These are phyloP conservation scores for Melanaphis sacchari DNA, from an alignment of 1,140 invertebrate species.

Conservation along the genomic window DNA sequence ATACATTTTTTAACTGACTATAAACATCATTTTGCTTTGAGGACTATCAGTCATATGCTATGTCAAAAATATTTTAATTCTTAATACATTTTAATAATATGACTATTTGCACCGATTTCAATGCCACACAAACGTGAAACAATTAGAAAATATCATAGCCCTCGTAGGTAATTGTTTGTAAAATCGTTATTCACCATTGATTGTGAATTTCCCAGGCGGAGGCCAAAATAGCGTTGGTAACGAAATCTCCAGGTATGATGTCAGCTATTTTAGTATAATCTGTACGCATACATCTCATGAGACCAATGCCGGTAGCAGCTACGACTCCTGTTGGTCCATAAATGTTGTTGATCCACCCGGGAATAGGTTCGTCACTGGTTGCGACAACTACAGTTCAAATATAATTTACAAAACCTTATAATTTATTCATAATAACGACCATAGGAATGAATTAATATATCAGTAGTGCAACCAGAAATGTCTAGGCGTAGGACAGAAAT, in stretches of 20 bases:
- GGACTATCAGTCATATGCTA: too few relatives aligned
- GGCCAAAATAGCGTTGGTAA: constrained; percentile 78
- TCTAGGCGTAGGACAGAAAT: not conserved
- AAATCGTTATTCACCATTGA: constrained; percentile 37
- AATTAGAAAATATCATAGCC: not conserved
- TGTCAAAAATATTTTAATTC: too few relatives aligned
- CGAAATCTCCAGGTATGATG: constrained; percentile 80
- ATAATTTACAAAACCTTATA: not conserved
- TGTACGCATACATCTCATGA: constrained; percentile 71
- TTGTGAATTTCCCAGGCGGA: constrained; percentile 71
- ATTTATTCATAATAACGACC: not conserved
- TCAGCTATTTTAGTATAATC: constrained; percentile 70
- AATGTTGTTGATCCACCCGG: constrained; percentile 86
- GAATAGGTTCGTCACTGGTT: constrained; percentile 76
- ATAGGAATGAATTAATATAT: not conserved
- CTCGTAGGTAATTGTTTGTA: not conserved
- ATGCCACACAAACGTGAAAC: not conserved
- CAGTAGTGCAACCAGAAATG: not conserved
- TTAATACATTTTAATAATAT: too few relatives aligned
- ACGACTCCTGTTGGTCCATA: constrained; percentile 79
- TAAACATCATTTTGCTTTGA: too few relatives aligned
- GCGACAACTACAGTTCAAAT: constrained; percentile 73
- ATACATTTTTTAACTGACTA: too few relatives aligned
- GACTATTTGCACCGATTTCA: too few relatives aligned
- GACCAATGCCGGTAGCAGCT: constrained; percentile 68